Base-by-base conservation (phyloP, 2,113 vertebrate species). In the Saccopteryx bilineata region DNA sequence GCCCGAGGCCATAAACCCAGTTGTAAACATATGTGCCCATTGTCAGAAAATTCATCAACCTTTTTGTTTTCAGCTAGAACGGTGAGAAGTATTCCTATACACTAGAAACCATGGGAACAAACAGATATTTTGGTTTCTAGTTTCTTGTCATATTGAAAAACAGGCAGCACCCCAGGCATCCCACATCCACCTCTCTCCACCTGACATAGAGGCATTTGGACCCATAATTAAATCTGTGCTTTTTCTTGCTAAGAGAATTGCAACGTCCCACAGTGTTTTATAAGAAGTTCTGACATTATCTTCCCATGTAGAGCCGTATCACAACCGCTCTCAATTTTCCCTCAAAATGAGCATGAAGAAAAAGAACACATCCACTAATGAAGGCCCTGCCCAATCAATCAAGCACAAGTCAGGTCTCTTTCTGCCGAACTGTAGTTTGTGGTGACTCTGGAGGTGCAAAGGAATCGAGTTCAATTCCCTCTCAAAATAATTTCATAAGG, bases 21-120 rank as follows among this genome's bases (percentile, higher is more conserved):
- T 23, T 52, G 87, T 96, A 48, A 78, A 69, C 46, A 63, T 65
- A 92, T 96, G 92, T 95, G 81, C 90, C 94, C 74, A 85, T 71
- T 95, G 92, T 76, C 92, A 92, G 76, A 86, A 97, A 96, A 96
- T 81, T 88, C 96, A 95, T 96, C 94, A 97, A 97, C 94, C 97
- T 96, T 96, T 91, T 78, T 89, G 87, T 75, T 91, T 95, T 93
- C 48, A 83, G 5, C 46, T 63, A 92, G 31, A 96, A 83, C 71
- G 78, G 90, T 88, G 21, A 24, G 87, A 39, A 95, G 52, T 21
- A 52, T 80, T 94, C 60, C 26, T 33, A n/a, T 65, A 31, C 33
- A 54, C 48, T 79, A 66, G 90, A 97, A 96, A 94, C 33, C 26
- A 28, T 54, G 90, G 94, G 52, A 28, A 52, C 28, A 94, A 75